Evolutionary conservation across 2,888 invertebrate genomes (phyloP).

Genomic region (Formica aserva): DNA sequence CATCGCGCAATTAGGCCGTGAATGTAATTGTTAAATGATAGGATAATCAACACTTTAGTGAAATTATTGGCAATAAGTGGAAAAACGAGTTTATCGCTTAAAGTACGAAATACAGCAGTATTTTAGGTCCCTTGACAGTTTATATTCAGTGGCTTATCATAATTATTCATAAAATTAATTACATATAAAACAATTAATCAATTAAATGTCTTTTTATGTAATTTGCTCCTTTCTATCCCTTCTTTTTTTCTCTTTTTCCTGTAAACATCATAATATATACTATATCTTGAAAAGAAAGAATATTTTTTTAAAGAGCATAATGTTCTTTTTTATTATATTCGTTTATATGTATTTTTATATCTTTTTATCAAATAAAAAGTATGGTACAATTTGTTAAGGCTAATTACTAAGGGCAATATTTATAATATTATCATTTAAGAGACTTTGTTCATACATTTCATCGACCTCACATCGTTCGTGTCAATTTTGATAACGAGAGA

Average conservation of each 20-base stretch:
- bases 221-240: neutral
- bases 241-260: neutral
- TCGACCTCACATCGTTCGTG: neutral
- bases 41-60: conserved; percentile 4
- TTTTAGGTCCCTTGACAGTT: neutral
- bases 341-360: neutral
- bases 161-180: neutral
- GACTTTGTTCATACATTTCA: neutral
- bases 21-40: conserved; percentile 29
- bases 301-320: neutral
- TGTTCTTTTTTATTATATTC: neutral
- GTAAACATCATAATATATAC: too few species aligned
- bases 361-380: neutral
- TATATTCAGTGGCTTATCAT: neutral
- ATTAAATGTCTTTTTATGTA: neutral
- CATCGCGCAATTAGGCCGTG: neutral
- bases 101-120: neutral
- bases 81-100: conserved; percentile 3
- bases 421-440: neutral
- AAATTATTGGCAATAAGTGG: neutral
- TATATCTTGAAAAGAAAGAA: too few species aligned
- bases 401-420: neutral
- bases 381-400: neutral
- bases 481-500: conserved; percentile 28
- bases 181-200: neutral